These are phyloP conservation scores for Ia io DNA, from an alignment of 2,113 vertebrate species.

Conservation along the genomic window DNA sequence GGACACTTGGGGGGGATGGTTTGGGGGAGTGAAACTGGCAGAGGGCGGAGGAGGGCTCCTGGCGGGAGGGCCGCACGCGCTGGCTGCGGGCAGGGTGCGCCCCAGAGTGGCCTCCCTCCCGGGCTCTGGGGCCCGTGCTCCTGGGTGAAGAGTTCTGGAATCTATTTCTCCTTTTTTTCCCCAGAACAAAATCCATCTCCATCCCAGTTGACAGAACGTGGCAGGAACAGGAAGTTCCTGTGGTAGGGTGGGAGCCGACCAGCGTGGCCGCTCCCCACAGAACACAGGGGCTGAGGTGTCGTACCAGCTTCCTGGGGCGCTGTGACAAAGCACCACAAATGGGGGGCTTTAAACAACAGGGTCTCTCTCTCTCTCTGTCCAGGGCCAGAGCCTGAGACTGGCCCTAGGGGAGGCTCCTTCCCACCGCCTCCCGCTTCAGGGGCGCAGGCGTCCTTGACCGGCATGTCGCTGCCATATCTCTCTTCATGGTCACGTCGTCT, in stretches of 20 bases:
- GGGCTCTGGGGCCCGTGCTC: accelerated
- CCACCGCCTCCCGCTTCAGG: neutral
- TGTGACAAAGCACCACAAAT: accelerated
- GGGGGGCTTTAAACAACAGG: neutral
- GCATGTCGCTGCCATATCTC: accelerated
- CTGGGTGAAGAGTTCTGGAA: neutral
- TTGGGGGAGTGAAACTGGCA: neutral
- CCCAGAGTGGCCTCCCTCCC: accelerated
- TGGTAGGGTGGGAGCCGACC: neutral
- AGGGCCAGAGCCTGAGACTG: neutral
- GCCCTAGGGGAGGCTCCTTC: accelerated
- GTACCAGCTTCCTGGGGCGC: accelerated
- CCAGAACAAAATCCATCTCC: neutral
- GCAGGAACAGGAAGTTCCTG: neutral
- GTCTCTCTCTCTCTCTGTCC: accelerated
- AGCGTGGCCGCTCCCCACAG: accelerated
- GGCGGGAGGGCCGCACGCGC: accelerated
- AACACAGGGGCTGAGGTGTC: accelerated
- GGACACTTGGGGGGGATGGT: accelerated
- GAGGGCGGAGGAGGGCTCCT: neutral
- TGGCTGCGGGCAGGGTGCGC: accelerated
- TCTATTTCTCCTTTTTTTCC: neutral
- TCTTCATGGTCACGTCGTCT: accelerated
- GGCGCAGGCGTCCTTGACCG: accelerated
- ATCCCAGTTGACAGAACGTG: accelerated